Conservation (phyloP, 1,140 invertebrate species). For the Neelides sp. region DNA sequence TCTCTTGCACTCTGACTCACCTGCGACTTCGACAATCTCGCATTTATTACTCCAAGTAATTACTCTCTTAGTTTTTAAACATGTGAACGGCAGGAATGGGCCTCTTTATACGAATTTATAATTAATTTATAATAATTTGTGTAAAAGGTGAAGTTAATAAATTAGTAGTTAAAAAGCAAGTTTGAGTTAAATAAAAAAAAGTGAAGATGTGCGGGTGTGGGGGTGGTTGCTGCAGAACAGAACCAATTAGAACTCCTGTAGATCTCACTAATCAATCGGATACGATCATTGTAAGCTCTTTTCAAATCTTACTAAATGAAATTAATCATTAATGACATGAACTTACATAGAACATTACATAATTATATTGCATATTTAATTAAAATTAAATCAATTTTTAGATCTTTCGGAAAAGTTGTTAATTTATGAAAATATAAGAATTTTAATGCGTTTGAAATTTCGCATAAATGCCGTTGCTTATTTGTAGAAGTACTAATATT, state of each 20-base stretch:
- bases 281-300: slow-evolving; percentile 50
- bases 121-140: no score
- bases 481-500: no score
- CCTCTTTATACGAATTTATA: no score
- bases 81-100: no score
- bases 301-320: slow-evolving; percentile 1
- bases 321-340: background rate
- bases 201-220: slow-evolving; percentile 24
- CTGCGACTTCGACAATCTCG: no score
- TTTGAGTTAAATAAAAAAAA: no score
- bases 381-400: background rate
- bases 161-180: no score
- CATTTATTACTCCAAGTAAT: no score
- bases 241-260: slow-evolving; percentile 57
- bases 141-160: no score
- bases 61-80: no score
- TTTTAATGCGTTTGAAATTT: background rate
- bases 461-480: no score
- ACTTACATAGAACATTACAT: background rate
- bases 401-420: background rate
- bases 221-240: slow-evolving; percentile 16
- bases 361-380: background rate
- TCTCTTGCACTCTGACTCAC: no score
- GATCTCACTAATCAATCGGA: slow-evolving; percentile 63
- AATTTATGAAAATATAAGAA: background rate